Percentiles rank a stretch among this genome's conserved stretches.
phyloP scores from a whole-genome alignment of 1,140 invertebrate species.

The Saccostrea echinata region DNA sequence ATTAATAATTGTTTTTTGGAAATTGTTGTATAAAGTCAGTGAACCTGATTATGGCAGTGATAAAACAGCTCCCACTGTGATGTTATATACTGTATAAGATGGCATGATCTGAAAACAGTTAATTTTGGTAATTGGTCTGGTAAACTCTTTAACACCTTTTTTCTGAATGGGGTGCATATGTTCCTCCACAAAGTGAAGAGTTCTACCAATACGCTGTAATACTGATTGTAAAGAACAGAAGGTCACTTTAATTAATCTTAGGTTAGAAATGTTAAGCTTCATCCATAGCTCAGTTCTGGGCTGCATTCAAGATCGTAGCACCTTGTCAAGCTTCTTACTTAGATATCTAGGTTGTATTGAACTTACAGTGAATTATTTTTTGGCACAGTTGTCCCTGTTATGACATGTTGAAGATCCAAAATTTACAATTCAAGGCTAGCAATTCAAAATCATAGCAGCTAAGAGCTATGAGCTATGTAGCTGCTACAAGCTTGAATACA shows the following conservation, averaged over 20 bases:
- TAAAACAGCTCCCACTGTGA: neutral
- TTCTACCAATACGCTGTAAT: neutral
- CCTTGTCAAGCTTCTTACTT: no score
- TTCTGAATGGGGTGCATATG: neutral
- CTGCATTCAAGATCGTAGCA: neutral
- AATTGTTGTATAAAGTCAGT: neutral
- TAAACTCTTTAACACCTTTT: neutral
- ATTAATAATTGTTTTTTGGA: neutral
- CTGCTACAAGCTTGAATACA: no score
- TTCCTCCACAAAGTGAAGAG: neutral
- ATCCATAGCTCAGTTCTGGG: neutral
- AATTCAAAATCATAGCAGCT: no score
- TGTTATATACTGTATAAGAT: neutral
- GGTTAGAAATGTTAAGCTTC: constrained; percentile 4
- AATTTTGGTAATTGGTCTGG: neutral
- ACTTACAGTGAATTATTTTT: no score
- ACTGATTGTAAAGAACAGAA: neutral
- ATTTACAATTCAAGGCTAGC: no score
- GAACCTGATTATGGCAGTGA: neutral
- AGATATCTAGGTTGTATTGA: no score
- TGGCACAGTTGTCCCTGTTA: no score
- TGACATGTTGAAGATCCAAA: no score
- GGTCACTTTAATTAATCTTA: neutral
- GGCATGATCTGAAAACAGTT: neutral
- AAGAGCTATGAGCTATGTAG: no score